These are phyloP conservation scores for Pollenia amentaria DNA, from an alignment of 2,888 invertebrate genomes.

Conservation along the genomic window DNA sequence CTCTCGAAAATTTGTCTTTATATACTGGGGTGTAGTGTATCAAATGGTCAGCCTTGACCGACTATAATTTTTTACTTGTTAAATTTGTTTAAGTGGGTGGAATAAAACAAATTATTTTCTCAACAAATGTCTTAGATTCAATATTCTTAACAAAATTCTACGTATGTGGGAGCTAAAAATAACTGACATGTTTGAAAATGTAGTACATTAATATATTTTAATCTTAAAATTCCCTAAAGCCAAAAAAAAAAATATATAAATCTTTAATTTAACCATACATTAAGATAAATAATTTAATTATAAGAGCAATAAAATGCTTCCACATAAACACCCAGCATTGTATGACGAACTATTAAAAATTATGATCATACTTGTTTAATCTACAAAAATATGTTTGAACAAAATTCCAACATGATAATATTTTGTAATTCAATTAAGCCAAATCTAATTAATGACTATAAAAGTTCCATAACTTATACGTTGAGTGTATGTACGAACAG, in stretches of 20 bases:
- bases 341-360: slow-evolving; percentile 34
- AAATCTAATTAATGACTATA: slow-evolving; percentile 52
- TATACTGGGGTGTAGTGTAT: too few species aligned
- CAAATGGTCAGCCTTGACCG: too few species aligned
- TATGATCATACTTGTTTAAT: slow-evolving; percentile 11
- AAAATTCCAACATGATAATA: slow-evolving; percentile 37
- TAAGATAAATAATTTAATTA: slow-evolving; percentile 20
- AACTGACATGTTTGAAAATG: not conserved
- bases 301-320: slow-evolving; percentile 30
- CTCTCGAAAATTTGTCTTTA: too few species aligned
- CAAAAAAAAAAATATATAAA: not conserved
- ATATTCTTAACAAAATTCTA: not conserved
- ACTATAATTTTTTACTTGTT: too few species aligned
- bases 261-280: not conserved
- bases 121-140: not conserved
- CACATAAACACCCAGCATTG: slow-evolving; percentile 27
- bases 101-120: not conserved
- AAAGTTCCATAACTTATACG: slow-evolving; percentile 41
- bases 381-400: not conserved
- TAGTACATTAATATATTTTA: not conserved
- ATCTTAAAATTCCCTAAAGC: not conserved
- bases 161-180: slow-evolving; percentile 1
- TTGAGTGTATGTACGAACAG: not conserved
- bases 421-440: slow-evolving; percentile 55
- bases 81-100: not conserved